Base-by-base conservation (phyloP, 35 echinoderm and acorn worm genomes). In the Ophioderma brevispina region DNA sequence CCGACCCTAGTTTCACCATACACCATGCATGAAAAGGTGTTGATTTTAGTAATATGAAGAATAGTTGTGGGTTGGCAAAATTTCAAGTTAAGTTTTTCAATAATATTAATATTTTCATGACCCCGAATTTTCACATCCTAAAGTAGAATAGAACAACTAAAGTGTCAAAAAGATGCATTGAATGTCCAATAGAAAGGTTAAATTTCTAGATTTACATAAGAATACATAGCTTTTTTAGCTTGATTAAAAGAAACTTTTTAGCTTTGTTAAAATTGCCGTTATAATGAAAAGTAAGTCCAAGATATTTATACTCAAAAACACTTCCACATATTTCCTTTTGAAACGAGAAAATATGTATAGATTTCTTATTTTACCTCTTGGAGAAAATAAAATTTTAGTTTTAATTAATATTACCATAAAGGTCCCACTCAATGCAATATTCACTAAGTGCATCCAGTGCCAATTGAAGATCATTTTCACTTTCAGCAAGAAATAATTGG, bases 51-150 rank as follows among this genome's bases (percentile, higher is more conserved):
- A n/a, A n/a, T n/a, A n/a, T n/a, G n/a, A n/a, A n/a, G n/a, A n/a
- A n/a, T n/a, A n/a, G n/a, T n/a, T n/a, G n/a, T n/a, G n/a, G n/a
- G n/a, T n/a, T n/a, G 13, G n/a, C n/a, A n/a, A n/a, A n/a, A 81
- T 81, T 81, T 81, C 80, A 81, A 28, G 37, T 81, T 8, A 13
- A 81, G 37, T 81, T 81, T 81, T 81, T 81, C 37, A 81, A 81
- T 81, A 39, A 36, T 23, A 13, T 37, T 14, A 31, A 81, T 36
- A 81, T 36, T n/a, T n/a, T n/a, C n/a, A n/a, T n/a, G n/a, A n/a
- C n/a, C n/a, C n/a, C n/a, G n/a, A n/a, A n/a, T n/a, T 81, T 81
- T 28, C 10, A 18, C 33, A 13, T 36, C 80, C 3, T 81, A 81
- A 34, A 81, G 37, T 5, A 81, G 80, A 25, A 81, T 81, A 35